A percentile compares a stretch with the other conserved stretches of the same genome.
phyloP scores from a whole-genome alignment of 2,888 invertebrate species.

The Baronia brevicornis region DNA sequence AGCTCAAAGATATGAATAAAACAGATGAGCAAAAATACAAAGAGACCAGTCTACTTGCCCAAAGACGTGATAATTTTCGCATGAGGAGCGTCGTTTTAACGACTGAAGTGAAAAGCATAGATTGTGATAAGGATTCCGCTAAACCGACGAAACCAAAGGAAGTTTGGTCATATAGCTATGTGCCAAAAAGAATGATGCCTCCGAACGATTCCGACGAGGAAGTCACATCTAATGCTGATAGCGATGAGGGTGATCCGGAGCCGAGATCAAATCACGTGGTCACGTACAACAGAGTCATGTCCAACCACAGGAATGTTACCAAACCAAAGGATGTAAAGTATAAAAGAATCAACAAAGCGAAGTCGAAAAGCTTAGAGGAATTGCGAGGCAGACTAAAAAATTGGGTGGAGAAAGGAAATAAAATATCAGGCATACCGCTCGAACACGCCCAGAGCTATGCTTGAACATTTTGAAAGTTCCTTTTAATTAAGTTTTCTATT shows the following conservation, averaged over 20 bases:
- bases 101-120: slow-evolving; percentile 63
- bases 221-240: slow-evolving; percentile 56
- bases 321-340: slow-evolving; percentile 95
- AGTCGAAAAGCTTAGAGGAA: slow-evolving; percentile 91
- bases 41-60: slow-evolving; percentile 66
- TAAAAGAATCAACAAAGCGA: slow-evolving; percentile 92
- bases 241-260: slow-evolving; percentile 57
- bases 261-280: slow-evolving; percentile 77
- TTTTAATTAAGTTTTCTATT: slow-evolving; percentile 19
- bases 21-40: slow-evolving; percentile 73
- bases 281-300: slow-evolving; percentile 91
- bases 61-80: slow-evolving; percentile 65
- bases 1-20: slow-evolving; percentile 59
- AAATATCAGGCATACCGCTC: slow-evolving; percentile 78
- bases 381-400: slow-evolving; percentile 87
- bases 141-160: slow-evolving; percentile 46
- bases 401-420: slow-evolving; percentile 88
- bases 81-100: slow-evolving; percentile 65
- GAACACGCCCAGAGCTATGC: slow-evolving; percentile 81
- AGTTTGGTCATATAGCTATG: slow-evolving; percentile 68
- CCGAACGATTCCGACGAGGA: slow-evolving; percentile 62
- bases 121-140: slow-evolving; percentile 48
- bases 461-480: slow-evolving; percentile 52
- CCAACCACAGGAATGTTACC: slow-evolving; percentile 91
- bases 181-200: slow-evolving; percentile 67